Evolutionary conservation across 1,140 invertebrate species (phyloP), one percentile per base, ranked within the genome.

Genomic region (Diplogasteroides magnus): DNA sequence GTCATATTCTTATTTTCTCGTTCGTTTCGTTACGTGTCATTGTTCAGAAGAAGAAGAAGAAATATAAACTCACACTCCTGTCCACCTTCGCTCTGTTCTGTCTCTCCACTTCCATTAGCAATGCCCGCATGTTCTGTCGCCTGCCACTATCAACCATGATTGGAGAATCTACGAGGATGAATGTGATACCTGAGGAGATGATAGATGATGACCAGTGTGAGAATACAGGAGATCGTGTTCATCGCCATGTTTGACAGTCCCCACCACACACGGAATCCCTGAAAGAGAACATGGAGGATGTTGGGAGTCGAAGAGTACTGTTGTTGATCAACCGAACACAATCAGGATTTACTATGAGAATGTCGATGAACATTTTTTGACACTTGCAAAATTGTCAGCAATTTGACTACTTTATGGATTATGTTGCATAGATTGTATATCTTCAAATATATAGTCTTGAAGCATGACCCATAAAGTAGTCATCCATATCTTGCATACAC

Each of bases 241-340:
- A 67, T 31, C 19, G 48, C 56, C 64, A 67, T 67, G 56, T 67
- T 67, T 6, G 64, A 67, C 19, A 67, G 48, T 1, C 64, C 64
- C 64, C 64, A 67, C 25, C 31, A 67, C n/a, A 60, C 64, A 13
- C 64, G 64, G 64, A 67, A 67, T 6, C 3, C 11, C 64, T 67
- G 56, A n/a, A 67, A 63, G n/a, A n/a, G n/a, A n/a, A n/a, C n/a
- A n/a, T n/a, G n/a, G n/a, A n/a, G n/a, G n/a, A n/a, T n/a, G n/a
- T n/a, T n/a, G n/a, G n/a, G n/a, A n/a, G n/a, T n/a, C n/a, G n/a
- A n/a, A n/a, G n/a, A n/a, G n/a, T n/a, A n/a, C n/a, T n/a, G n/a
- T n/a, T n/a, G n/a, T n/a, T n/a, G n/a, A n/a, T n/a, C n/a, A n/a
- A n/a, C n/a, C n/a, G n/a, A n/a, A n/a, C n/a, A n/a, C n/a, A n/a